phyloP scores from a whole-genome alignment of 2,113 vertebrate species.

The Callionymus lyra region DNA sequence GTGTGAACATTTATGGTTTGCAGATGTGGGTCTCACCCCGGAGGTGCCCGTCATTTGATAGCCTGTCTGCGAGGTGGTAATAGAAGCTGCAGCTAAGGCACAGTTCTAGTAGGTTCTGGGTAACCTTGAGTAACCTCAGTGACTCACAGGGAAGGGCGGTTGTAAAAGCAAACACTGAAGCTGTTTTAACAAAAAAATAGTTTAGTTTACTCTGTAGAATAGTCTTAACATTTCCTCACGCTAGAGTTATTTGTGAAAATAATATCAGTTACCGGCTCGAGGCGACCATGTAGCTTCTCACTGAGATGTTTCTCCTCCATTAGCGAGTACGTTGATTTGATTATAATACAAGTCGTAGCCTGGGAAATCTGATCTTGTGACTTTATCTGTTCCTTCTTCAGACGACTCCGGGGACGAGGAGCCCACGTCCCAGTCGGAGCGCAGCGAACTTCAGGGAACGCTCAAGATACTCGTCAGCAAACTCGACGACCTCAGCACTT shows the following conservation, averaged over 20 bases:
- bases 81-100: slow-evolving; percentile 20
- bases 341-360: no score
- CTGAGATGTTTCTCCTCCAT: no score
- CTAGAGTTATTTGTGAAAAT: no score
- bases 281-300: no score
- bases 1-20: not conserved
- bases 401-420: slow-evolving; percentile 97
- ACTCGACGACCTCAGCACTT: slow-evolving; percentile 89
- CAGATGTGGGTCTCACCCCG: not conserved
- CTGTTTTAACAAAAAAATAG: no score
- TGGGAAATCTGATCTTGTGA: no score
- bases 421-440: slow-evolving; percentile 79
- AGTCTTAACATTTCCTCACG: no score
- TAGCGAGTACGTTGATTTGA: not conserved
- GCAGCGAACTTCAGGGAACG: slow-evolving; percentile 80
- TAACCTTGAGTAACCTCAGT: slow-evolving; percentile 42
- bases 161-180: slow-evolving; percentile 10
- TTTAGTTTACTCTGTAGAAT: no score
- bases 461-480: slow-evolving; percentile 84
- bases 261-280: no score
- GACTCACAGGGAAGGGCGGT: slow-evolving; percentile 13
- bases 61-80: not conserved
- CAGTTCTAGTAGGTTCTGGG: slow-evolving; percentile 28
- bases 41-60: no score
- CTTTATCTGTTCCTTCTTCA: slow-evolving; percentile 35